Conservation (phyloP, 1,140 invertebrate genomes). For the Cryptotermes secundus region DNA sequence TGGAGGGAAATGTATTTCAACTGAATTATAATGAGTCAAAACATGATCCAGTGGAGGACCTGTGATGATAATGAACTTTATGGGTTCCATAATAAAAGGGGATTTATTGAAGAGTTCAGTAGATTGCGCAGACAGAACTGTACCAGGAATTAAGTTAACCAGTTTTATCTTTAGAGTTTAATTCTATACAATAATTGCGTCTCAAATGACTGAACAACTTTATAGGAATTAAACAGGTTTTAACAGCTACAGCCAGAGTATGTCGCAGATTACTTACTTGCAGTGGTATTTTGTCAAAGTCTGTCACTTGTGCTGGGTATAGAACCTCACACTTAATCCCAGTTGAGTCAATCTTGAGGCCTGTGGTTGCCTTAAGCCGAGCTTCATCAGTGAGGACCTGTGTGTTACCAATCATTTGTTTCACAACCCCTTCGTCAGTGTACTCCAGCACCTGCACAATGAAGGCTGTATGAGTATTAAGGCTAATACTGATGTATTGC, state of each 20-base stretch:
- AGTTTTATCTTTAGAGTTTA: too few species aligned
- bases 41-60: too few species aligned
- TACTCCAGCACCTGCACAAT: slow-evolving; percentile 39
- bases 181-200: too few species aligned
- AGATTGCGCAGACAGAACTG: too few species aligned
- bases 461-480: neutral
- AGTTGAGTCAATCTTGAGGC: slow-evolving; percentile 43
- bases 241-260: neutral
- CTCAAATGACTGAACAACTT: neutral
- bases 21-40: too few species aligned
- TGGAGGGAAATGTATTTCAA: too few species aligned
- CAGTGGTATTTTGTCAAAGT: slow-evolving; percentile 50
- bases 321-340: slow-evolving; percentile 45
- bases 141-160: too few species aligned
- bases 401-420: slow-evolving; percentile 41
- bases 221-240: neutral
- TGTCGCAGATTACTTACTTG: slow-evolving; percentile 43
- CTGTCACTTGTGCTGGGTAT: slow-evolving; percentile 45
- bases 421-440: slow-evolving; percentile 45
- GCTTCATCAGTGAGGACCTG: slow-evolving; percentile 52
- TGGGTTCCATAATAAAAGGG: too few species aligned
- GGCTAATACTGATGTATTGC: too few species aligned
- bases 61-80: too few species aligned
- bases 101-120: too few species aligned
- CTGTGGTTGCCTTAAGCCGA: slow-evolving; percentile 49